A percentile compares a stretch with the other conserved stretches of the same genome.
These are phyloP conservation scores for Ciona savignyi DNA, from an alignment of 23 tunicate species.

Conservation along the genomic window DNA sequence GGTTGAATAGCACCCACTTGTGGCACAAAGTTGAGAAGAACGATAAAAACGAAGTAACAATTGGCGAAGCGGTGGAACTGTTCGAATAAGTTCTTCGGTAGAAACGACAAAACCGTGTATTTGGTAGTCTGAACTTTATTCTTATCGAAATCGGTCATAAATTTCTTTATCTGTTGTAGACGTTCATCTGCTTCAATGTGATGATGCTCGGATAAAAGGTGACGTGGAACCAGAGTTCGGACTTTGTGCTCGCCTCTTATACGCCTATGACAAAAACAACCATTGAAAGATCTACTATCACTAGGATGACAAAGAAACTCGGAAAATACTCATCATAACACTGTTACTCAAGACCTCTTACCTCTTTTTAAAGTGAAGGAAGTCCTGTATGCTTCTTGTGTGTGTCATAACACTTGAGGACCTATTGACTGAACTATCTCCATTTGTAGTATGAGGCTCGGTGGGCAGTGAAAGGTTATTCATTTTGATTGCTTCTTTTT, in stretches of 20 bases:
- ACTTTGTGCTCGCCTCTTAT: slow-evolving; percentile 53
- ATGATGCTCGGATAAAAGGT: slow-evolving; percentile 14
- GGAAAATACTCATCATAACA: not conserved
- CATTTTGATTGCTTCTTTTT: not conserved
- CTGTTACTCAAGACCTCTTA: slow-evolving; percentile 6
- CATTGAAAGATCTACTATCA: not conserved
- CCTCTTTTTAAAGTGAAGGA: slow-evolving; percentile 49
- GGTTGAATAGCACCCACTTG: slow-evolving; percentile 86
- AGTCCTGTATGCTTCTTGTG: slow-evolving; percentile 41
- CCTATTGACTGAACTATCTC: slow-evolving; percentile 10
- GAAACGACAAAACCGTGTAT: slow-evolving; percentile 85
- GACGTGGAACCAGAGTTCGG: slow-evolving; percentile 33
- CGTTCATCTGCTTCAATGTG: slow-evolving; percentile 16
- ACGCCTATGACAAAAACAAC: slow-evolving; percentile 23
- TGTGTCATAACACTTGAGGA: slow-evolving; percentile 13
- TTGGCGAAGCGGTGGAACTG: slow-evolving; percentile 99
- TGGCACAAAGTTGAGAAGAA: slow-evolving; percentile 88
- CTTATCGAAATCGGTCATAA: slow-evolving; percentile 42
- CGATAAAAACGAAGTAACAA: slow-evolving; percentile 88
- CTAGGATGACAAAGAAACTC: not conserved
- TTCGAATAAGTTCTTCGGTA: slow-evolving; percentile 89
- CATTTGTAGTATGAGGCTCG: not conserved
- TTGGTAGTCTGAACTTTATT: slow-evolving; percentile 84
- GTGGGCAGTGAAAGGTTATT: not conserved
- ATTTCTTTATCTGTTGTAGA: slow-evolving; percentile 34